A percentile compares a stretch with the other conserved stretches of the same genome.
These are phyloP conservation scores for Chaenodraco wilsoni DNA, from an alignment of 2,797 vertebrate genomes.

Conservation along the genomic window DNA sequence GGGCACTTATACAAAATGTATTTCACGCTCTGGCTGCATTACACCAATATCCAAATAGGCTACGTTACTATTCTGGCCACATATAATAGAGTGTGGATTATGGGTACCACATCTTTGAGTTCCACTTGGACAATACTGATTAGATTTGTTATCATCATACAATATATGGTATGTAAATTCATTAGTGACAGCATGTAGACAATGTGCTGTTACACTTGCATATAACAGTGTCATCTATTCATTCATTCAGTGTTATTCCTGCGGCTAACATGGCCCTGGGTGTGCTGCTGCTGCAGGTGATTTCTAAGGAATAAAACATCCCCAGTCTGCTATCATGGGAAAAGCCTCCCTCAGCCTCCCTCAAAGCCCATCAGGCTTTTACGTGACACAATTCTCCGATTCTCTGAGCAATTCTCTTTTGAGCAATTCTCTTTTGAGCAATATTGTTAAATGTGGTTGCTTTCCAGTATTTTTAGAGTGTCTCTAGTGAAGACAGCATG, in stretches of 20 bases:
- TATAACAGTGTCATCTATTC: slow-evolving; percentile 23
- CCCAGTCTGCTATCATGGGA: slow-evolving; percentile 10
- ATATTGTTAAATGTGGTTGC: background rate
- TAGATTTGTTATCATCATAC: slow-evolving; percentile 56
- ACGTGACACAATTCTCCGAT: slow-evolving; percentile 20
- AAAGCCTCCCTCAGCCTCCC: slow-evolving; percentile 20
- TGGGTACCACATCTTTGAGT: slow-evolving; percentile 34
- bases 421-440: background rate
- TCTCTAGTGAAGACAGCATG: slow-evolving; percentile 24
- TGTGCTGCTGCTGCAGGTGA: slow-evolving; percentile 7
- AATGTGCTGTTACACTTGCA: slow-evolving; percentile 17
- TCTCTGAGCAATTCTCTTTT: slow-evolving; percentile 13
- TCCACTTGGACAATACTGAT: slow-evolving; percentile 44
- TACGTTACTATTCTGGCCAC: slow-evolving; percentile 45
- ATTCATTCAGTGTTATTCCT: slow-evolving; percentile 30
- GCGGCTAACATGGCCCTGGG: slow-evolving; percentile 19
- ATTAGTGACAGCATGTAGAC: slow-evolving; percentile 33
- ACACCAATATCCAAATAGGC: slow-evolving; percentile 50
- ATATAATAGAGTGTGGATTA: slow-evolving; percentile 50
- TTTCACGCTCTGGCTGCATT: slow-evolving; percentile 40
- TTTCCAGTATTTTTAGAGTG: background rate
- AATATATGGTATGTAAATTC: slow-evolving; percentile 35
- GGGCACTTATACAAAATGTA: slow-evolving; percentile 52
- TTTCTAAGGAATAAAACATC: slow-evolving; percentile 27
- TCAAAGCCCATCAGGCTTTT: background rate